Conservation (phyloP, 2,797 vertebrate species). For the Crax fasciolata region DNA sequence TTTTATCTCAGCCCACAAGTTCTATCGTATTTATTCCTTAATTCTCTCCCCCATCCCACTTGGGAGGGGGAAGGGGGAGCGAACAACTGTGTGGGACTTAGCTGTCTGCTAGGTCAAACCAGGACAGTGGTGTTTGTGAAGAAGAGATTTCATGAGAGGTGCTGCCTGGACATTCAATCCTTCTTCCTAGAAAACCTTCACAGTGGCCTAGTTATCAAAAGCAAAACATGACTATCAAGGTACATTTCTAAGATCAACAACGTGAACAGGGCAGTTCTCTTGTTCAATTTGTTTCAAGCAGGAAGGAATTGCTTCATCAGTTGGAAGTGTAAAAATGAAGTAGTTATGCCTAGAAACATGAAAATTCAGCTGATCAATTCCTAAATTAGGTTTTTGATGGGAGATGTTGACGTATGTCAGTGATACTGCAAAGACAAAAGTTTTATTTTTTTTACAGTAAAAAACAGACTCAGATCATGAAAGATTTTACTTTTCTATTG, state of each 20-base stretch:
- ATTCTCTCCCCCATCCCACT: too few species aligned
- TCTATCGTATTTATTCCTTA: too few species aligned
- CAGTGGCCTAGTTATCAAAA: not conserved
- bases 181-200: not conserved
- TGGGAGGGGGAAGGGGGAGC: too few species aligned
- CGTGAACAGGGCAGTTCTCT: not conserved
- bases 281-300: not conserved
- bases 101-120: too few species aligned
- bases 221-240: not conserved
- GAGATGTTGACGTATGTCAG: not conserved
- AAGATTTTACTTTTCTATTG: not conserved
- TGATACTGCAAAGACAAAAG: not conserved
- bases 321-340: not conserved
- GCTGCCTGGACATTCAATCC: accelerated
- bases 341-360: not conserved
- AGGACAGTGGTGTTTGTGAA: not conserved
- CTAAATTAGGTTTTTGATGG: not conserved
- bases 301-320: not conserved
- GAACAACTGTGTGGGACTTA: too few species aligned
- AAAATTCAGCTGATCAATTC: not conserved
- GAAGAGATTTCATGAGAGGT: not conserved
- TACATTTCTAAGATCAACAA: not conserved
- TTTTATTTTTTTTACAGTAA: not conserved
- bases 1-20: too few species aligned
- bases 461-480: not conserved